Evolutionary conservation across 2,797 vertebrate genomes (phyloP).

Genomic region (Siniperca obscura): DNA sequence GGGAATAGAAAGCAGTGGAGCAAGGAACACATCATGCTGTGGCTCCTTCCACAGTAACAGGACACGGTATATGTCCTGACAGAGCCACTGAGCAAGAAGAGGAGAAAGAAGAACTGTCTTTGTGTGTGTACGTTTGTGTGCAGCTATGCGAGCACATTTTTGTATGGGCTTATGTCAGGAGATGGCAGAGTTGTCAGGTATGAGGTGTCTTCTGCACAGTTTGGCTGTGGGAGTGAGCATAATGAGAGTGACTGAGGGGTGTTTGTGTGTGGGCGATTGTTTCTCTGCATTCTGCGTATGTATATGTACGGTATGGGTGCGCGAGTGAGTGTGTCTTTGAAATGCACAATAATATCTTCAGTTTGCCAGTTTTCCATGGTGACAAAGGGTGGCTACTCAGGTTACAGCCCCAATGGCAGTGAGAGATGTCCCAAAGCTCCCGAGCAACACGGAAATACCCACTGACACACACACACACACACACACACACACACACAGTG

Average conservation of each 20-base stretch:
- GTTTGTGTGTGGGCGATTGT: conserved; percentile 77
- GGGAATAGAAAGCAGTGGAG: conserved; percentile 45
- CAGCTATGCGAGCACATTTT: conserved; percentile 35
- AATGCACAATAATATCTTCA: conserved; percentile 58
- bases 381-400: conserved; percentile 59
- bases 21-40: conserved; percentile 33
- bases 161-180: conserved; percentile 79
- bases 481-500: background rate
- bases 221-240: conserved; percentile 79
- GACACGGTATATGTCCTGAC: conserved; percentile 58
- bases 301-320: conserved; percentile 41
- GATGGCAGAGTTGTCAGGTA: conserved; percentile 81
- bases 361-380: conserved; percentile 42
- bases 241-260: conserved; percentile 77
- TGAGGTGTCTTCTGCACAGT: conserved; percentile 80
- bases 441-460: conserved; percentile 37
- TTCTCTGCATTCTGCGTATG: conserved; percentile 66
- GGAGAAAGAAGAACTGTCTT: conserved; percentile 25
- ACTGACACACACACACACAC: conserved; percentile 13
- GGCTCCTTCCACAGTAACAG: conserved; percentile 49
- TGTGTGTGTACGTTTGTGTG: conserved; percentile 36
- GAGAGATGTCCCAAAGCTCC: conserved; percentile 42
- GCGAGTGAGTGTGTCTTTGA: conserved; percentile 22
- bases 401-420: conserved; percentile 52
- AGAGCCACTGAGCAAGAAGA: conserved; percentile 55